These are phyloP conservation scores for Nymphalis urticae DNA, from an alignment of 2,888 invertebrate genomes.

Conservation along the genomic window DNA sequence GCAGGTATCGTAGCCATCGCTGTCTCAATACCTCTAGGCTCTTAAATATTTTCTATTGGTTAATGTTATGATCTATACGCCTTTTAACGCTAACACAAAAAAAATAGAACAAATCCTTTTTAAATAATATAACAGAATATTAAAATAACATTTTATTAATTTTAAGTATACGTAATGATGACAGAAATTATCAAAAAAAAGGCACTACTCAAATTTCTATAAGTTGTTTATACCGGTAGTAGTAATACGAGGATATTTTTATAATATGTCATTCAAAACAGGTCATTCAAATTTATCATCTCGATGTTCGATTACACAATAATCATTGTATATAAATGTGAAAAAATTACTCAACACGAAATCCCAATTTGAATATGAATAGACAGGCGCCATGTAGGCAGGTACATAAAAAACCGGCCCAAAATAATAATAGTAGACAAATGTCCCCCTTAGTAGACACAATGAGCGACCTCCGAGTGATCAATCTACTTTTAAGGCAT, in stretches of 20 bases:
- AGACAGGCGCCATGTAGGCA: constrained; percentile 79
- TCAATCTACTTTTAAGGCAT: constrained; percentile 72
- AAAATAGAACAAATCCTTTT: neutral
- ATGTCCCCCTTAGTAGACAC: constrained; percentile 72
- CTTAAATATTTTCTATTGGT: constrained; percentile 45
- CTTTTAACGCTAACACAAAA: neutral
- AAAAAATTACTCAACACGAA: constrained; percentile 75
- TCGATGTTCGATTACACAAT: constrained; percentile 69
- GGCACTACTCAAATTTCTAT: neutral
- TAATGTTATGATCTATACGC: constrained; percentile 12
- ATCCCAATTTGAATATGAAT: constrained; percentile 79
- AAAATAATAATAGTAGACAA: constrained; percentile 75
- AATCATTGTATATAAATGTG: constrained; percentile 66
- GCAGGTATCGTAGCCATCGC: constrained; percentile 42
- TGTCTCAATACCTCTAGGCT: constrained; percentile 30
- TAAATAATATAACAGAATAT: too few species aligned
- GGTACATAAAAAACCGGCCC: constrained; percentile 79
- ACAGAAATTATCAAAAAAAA: too few species aligned
- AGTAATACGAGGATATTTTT: constrained; percentile 4
- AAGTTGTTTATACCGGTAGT: constrained; percentile 8
- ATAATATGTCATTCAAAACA: constrained; percentile 9
- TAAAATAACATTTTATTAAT: too few species aligned
- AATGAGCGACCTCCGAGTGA: constrained; percentile 71
- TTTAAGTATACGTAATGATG: too few species aligned
- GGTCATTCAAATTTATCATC: constrained; percentile 61